A percentile compares a stretch with the other conserved stretches of the same genome.
phyloP scores from a whole-genome alignment of 2,113 vertebrate species.

The Kobus ellipsiprymnus region DNA sequence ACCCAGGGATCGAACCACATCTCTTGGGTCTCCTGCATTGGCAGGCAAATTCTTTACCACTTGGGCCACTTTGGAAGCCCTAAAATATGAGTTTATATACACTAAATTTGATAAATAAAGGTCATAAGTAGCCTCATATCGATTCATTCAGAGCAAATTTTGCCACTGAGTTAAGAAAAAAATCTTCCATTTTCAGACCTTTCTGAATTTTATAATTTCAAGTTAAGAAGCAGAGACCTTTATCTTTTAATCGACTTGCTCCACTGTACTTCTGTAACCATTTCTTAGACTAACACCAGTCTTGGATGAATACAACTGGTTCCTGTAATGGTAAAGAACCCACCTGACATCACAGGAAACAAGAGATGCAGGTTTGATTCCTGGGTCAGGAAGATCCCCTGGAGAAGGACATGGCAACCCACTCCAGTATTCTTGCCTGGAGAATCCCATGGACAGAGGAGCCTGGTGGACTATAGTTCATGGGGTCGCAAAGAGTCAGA shows the following conservation, averaged over 20 bases:
- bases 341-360: background rate
- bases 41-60: background rate
- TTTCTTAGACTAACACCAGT: background rate
- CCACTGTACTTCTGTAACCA: background rate
- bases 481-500: background rate
- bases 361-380: background rate
- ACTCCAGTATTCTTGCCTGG: background rate
- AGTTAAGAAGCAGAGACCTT: background rate
- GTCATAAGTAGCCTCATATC: background rate
- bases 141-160: background rate
- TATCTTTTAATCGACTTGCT: background rate
- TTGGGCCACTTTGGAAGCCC: background rate
- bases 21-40: background rate
- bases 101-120: background rate
- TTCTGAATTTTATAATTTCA: background rate
- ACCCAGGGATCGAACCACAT: background rate
- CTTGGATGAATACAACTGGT: background rate
- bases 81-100: background rate
- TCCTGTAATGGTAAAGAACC: background rate
- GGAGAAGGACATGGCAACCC: background rate
- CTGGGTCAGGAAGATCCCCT: background rate
- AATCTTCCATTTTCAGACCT: background rate
- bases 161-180: background rate
- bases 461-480: background rate
- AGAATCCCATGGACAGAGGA: background rate